Percentiles rank a stretch among this genome's conserved stretches.
phyloP scores from a whole-genome alignment of 2,113 vertebrate genomes.

The Hiodon tergisus region DNA sequence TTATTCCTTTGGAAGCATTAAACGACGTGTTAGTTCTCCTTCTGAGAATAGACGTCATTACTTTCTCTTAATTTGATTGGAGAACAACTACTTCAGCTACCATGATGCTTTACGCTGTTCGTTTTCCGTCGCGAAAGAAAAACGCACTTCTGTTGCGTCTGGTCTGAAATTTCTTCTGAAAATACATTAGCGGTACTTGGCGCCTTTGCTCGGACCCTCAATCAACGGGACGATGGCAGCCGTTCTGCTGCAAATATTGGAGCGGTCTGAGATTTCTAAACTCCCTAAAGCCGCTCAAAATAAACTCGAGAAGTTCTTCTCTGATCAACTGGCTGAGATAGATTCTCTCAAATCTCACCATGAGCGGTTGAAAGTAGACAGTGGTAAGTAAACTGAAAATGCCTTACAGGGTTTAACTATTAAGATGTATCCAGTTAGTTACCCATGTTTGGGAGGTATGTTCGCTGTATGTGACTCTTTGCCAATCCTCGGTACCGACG shows the following conservation, averaged over 20 bases:
- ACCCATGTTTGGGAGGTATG: neutral
- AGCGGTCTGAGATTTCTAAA: slow-evolving; percentile 80
- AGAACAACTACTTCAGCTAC: slow-evolving; percentile 10
- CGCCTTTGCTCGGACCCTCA: slow-evolving; percentile 15
- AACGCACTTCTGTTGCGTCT: neutral
- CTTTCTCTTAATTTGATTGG: slow-evolving; percentile 32
- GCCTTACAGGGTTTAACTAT: too few species aligned
- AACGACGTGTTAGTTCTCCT: neutral
- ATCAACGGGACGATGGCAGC: slow-evolving; percentile 69
- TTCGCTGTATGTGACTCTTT: too few species aligned
- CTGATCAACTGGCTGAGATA: slow-evolving; percentile 80
- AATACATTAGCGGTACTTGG: neutral
- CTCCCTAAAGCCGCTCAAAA: slow-evolving; percentile 77
- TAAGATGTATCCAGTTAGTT: neutral
- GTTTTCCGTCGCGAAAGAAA: slow-evolving; percentile 45
- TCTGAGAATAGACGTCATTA: slow-evolving; percentile 25
- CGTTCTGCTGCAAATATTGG: slow-evolving; percentile 79
- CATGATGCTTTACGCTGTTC: slow-evolving; percentile 1
- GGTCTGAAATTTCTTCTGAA: neutral
- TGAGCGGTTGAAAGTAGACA: slow-evolving; percentile 84
- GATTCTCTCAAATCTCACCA: slow-evolving; percentile 73
- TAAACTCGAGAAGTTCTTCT: slow-evolving; percentile 82
- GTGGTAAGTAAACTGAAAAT: slow-evolving; percentile 62
- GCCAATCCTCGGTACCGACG: too few species aligned
- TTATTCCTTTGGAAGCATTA: neutral